Percentiles rank a stretch among this genome's conserved stretches.
These are phyloP conservation scores for Cygnus olor DNA, from an alignment of 2,797 vertebrate genomes.

Conservation along the genomic window DNA sequence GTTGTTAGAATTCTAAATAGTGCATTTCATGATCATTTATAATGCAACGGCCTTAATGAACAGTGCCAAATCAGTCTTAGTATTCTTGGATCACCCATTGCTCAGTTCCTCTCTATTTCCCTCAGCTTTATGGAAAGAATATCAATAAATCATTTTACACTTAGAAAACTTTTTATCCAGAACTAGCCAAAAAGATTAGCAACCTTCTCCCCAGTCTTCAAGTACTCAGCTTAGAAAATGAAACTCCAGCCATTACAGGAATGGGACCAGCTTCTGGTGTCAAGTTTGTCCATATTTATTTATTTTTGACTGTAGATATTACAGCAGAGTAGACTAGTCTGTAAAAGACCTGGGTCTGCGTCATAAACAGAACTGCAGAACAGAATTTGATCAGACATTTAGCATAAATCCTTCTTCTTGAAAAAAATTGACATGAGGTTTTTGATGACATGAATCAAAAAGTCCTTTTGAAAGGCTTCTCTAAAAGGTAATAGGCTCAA, in stretches of 20 bases:
- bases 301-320: background rate
- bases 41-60: slow-evolving; percentile 45
- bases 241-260: background rate
- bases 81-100: background rate
- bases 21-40: slow-evolving; percentile 35
- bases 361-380: background rate
- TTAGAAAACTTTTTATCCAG: slow-evolving; percentile 32
- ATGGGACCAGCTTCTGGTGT: background rate
- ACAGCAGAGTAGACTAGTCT: background rate
- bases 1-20: slow-evolving; percentile 56
- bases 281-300: background rate
- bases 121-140: slow-evolving; percentile 1
- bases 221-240: background rate
- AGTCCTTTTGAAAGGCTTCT: background rate
- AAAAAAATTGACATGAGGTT: background rate
- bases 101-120: background rate
- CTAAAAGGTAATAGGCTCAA: background rate
- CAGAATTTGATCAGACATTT: background rate
- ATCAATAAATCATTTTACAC: slow-evolving; percentile 15
- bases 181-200: slow-evolving; percentile 22
- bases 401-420: background rate
- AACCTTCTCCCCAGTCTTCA: background rate
- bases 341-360: background rate
- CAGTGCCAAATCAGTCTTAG: slow-evolving; percentile 20
- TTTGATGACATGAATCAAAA: slow-evolving; percentile 4